A percentile compares a stretch with the other conserved stretches of the same genome.
Evolutionary conservation across 2,113 vertebrate species (phyloP).

Genomic region (Zingel zingel): DNA sequence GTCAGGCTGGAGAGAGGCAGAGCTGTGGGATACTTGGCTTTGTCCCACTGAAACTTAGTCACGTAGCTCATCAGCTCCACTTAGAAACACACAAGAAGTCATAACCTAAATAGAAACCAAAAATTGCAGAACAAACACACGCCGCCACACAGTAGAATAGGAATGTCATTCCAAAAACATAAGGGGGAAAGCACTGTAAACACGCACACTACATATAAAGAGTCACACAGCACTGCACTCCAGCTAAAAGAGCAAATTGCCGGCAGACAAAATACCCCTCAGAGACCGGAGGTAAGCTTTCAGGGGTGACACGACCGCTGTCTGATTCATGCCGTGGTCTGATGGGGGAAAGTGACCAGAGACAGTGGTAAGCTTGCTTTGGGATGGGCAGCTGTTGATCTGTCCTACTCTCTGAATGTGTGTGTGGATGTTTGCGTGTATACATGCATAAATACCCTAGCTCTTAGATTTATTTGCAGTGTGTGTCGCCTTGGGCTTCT

Average conservation of each 20-base stretch:
- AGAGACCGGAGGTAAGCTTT: slow-evolving; percentile 76
- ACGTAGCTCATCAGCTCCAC: slow-evolving; percentile 91
- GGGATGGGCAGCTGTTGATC: background rate
- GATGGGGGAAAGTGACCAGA: slow-evolving; percentile 38
- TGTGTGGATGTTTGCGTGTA: background rate
- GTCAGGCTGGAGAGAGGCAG: slow-evolving; percentile 90
- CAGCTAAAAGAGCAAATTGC: slow-evolving; percentile 31
- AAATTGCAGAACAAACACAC: background rate
- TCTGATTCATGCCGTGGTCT: slow-evolving; percentile 70
- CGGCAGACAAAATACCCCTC: slow-evolving; percentile 71
- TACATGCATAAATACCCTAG: background rate
- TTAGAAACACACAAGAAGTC: slow-evolving; percentile 66
- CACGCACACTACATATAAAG: background rate
- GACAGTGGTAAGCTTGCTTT: slow-evolving; percentile 36
- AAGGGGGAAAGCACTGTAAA: background rate
- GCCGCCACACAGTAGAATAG: background rate
- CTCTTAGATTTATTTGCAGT: slow-evolving; percentile 17
- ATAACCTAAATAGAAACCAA: background rate
- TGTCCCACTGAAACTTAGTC: slow-evolving; percentile 96
- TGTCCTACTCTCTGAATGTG: background rate
- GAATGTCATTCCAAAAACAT: background rate
- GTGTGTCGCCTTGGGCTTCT: slow-evolving; percentile 26
- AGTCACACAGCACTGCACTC: slow-evolving; percentile 25
- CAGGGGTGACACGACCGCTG: slow-evolving; percentile 54
- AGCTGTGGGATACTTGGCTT: slow-evolving; percentile 93